These are phyloP conservation scores for Oscheius sp. DNA, from an alignment of 2,888 invertebrate genomes.

Conservation along the genomic window DNA sequence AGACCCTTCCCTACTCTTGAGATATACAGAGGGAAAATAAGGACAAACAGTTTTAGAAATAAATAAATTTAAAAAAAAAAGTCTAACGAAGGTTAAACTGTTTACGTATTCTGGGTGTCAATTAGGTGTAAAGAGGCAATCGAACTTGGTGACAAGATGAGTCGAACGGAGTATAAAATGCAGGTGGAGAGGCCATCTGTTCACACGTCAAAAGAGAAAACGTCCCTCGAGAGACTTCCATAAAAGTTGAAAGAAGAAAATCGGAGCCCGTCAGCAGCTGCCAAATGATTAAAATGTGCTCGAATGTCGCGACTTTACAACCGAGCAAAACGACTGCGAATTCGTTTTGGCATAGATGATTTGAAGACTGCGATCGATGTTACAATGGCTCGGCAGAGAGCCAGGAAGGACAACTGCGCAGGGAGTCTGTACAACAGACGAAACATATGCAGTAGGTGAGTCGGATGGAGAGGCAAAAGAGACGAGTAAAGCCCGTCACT, in stretches of 20 bases:
- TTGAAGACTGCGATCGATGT: not conserved
- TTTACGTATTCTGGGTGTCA: not conserved
- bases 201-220: not conserved
- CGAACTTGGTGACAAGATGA: no score
- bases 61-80: no score
- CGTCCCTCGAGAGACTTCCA: not conserved
- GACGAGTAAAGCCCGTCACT: no score
- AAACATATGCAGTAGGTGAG: no score
- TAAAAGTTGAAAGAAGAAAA: conserved; percentile 2
- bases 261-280: conserved; percentile 11
- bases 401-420: not conserved
- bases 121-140: not conserved
- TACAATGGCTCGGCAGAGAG: not conserved
- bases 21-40: no score
- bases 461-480: not conserved
- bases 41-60: no score
- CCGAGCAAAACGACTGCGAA: conserved; percentile 20
- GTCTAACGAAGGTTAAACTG: no score
- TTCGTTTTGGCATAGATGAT: conserved; percentile 19
- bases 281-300: conserved; percentile 22
- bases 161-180: not conserved
- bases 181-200: conserved; percentile 2
- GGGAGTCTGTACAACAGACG: conserved; percentile 11
- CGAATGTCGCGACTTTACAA: conserved; percentile 25
- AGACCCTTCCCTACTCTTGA: no score